Conservation (phyloP, 1,140 invertebrate species). For the Octopus sinensis region DNA sequence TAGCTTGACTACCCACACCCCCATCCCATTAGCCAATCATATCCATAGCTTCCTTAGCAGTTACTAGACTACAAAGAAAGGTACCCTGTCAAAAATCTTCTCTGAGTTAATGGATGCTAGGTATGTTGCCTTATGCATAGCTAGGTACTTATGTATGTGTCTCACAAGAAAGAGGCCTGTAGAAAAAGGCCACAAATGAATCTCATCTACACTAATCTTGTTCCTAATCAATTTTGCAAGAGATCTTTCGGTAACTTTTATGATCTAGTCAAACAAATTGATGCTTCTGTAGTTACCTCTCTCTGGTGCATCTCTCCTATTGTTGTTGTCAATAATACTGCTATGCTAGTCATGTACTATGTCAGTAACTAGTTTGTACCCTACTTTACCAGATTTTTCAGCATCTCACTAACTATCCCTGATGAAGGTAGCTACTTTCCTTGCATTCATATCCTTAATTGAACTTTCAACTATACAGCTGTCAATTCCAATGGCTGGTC, state of each 20-base stretch:
- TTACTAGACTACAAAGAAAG: background rate
- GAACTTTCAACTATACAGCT: no score
- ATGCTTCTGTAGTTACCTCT: background rate
- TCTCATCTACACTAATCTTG: background rate
- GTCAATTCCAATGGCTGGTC: no score
- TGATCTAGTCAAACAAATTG: background rate
- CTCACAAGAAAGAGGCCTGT: background rate
- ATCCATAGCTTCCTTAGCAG: no score
- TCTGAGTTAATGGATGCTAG: no score
- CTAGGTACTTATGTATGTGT: background rate
- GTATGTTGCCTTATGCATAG: background rate
- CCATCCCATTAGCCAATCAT: no score
- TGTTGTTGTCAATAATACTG: background rate
- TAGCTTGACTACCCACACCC: no score
- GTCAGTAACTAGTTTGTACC: background rate
- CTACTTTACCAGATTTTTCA: background rate
- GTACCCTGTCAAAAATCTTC: background rate
- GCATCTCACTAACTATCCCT: no score
- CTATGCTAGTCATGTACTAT: background rate
- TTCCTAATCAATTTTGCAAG: background rate
- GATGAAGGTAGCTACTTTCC: no score
- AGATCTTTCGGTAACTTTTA: background rate
- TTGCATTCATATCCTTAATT: no score
- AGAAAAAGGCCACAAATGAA: background rate
- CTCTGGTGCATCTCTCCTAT: background rate